Evolutionary conservation across 1,140 invertebrate genomes (phyloP).

Genomic region (Bombus waltoni): DNA sequence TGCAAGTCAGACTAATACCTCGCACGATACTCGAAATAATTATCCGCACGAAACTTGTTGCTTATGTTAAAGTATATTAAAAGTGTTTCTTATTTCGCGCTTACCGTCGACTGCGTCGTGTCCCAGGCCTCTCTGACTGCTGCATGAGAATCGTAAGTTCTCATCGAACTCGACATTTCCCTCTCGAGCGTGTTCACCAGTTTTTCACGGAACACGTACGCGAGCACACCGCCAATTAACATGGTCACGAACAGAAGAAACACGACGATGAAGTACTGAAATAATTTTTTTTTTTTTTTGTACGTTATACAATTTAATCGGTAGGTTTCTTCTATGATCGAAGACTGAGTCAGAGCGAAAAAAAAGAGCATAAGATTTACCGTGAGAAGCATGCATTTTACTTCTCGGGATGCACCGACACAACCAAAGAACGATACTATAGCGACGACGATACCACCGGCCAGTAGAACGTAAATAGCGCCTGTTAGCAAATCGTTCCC

Average conservation of each 20-base stretch:
- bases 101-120: constrained; percentile 87
- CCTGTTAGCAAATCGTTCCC: constrained; percentile 92
- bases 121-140: constrained; percentile 92
- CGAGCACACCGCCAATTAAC: constrained; percentile 93
- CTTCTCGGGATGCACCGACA: constrained; percentile 92
- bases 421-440: constrained; percentile 93
- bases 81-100: constrained; percentile 24
- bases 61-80: too few species aligned
- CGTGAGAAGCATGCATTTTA: constrained; percentile 94
- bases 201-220: constrained; percentile 93
- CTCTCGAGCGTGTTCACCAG: constrained; percentile 88
- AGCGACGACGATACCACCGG: constrained; percentile 89
- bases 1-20: not conserved
- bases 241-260: constrained; percentile 94
- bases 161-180: constrained; percentile 90
- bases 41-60: constrained; percentile 12
- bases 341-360: not conserved
- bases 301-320: not conserved
- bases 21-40: not conserved
- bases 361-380: constrained; percentile 82
- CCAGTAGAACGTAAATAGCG: constrained; percentile 91
- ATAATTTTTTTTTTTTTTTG: constrained; percentile 24
- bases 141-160: constrained; percentile 86
- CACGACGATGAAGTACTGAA: constrained; percentile 93
- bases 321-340: too few species aligned